Evolutionary conservation across 2,797 vertebrate genomes (phyloP), one percentile per base, ranked within the genome.

Genomic region (Siniperca undulata): DNA sequence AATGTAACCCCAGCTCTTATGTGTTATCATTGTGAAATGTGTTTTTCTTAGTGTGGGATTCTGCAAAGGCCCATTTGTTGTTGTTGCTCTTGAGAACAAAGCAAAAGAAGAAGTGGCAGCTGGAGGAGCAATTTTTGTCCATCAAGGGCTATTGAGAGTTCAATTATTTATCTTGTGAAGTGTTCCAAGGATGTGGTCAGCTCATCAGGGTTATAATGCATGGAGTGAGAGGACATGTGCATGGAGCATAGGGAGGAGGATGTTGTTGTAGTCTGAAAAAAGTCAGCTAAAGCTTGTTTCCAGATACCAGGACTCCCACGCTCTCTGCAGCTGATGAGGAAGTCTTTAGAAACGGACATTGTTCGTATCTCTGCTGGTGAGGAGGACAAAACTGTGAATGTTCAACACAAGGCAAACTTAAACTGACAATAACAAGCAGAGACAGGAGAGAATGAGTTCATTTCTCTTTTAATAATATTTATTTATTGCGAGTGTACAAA

Each of bases 91-190:
- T 80, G 93, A 95, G 95, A 95, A 95, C 94, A 95, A 95, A 95
- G 95, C 92, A 93, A 93, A 90, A 92, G 89, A 91, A 93, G 93
- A 94, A 94, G 94, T 93, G 93, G 92, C 94, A 93, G 93, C 93
- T 94, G 92, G 90, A 92, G 93, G 93, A 94, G 91, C 91, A 94
- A 94, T 95, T 95, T 95, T 94, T 93, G 93, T 95, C 94, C 94
- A 95, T 95, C 95, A 93, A 92, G 93, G 88, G 91, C 93, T 93
- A 88, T 93, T 92, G 92, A 95, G 93, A 92, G 93, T 95, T 94
- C 92, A 95, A 94, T 96, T 96, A 95, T 96, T 95, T 95, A 92
- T 94, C 93, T 94, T 95, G 92, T 92, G 91, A 93, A 93, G 91
- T 95, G 93, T 94, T 95, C 91, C 91, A 91, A 93, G 92, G 94